Conservation (phyloP, 1,140 invertebrate genomes). For the Trichonephila clavipes region DNA sequence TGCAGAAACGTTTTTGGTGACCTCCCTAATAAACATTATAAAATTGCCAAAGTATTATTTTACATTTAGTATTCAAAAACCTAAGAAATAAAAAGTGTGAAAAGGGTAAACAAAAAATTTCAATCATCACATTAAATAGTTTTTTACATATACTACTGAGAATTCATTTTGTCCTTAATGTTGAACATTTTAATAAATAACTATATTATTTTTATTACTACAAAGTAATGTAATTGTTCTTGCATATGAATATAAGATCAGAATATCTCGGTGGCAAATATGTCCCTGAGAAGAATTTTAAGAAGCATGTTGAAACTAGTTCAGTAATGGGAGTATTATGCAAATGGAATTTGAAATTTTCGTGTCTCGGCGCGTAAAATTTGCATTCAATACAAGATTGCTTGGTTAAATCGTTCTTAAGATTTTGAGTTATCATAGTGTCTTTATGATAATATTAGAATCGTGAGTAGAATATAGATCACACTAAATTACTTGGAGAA, state of each 20-base stretch:
- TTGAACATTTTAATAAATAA: too few relatives aligned
- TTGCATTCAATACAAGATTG: background rate
- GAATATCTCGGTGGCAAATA: background rate
- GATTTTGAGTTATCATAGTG: background rate
- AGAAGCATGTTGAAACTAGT: background rate
- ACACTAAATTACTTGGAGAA: background rate
- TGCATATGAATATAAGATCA: background rate
- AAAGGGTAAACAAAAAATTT: too few relatives aligned
- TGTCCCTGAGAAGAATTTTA: background rate
- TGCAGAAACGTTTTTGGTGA: too few relatives aligned
- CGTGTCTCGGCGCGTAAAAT: background rate
- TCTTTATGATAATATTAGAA: background rate
- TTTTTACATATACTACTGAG: too few relatives aligned
- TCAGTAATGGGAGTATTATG: background rate
- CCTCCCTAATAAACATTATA: too few relatives aligned
- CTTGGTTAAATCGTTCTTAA: background rate
- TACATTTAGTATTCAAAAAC: too few relatives aligned
- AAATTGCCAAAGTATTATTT: too few relatives aligned
- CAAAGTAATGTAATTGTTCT: background rate
- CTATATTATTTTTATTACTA: background rate
- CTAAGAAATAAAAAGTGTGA: too few relatives aligned
- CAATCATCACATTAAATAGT: too few relatives aligned
- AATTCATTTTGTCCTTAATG: too few relatives aligned
- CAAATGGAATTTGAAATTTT: background rate
- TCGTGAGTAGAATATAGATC: background rate